Evolutionary conservation across 2,888 invertebrate species (phyloP), one percentile per base, ranked within the genome.

Genomic region (Keiferia lycopersicella): DNA sequence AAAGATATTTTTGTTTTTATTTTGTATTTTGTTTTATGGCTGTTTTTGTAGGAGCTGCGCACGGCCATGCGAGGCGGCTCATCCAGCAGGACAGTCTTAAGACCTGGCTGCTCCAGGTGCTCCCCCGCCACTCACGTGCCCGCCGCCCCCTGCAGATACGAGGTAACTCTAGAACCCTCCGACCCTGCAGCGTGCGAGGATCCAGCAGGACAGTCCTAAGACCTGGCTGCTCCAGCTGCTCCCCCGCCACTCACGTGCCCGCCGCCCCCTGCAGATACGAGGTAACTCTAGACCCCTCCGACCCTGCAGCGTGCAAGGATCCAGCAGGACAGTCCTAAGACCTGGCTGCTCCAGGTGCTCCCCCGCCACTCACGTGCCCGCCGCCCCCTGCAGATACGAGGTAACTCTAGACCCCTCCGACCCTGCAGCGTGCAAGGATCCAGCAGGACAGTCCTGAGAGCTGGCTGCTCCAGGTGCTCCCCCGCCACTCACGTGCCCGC

Each of bases 21-120:
- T n/a, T n/a, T n/a, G n/a, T n/a, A n/a, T n/a, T n/a, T n/a, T n/a
- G n/a, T n/a, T n/a, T n/a, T n/a, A n/a, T 26, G 26, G 2, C 3
- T 48, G n/a, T 41, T 39, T 20, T 65, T 94, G 0, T 95, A 98
- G 90, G 98, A 98, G 88, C 87, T 98, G 66, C 93, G 97, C 38
- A 98, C 98, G 80, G 98, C 98, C 0, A 94, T 98, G 83, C 93
- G 96, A 60, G 98, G 98, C 70, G 97, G 97, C 6, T 82, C 86
- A 0, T 96, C 97, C 1, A 93, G 95, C 68, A 95, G 97, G 66
- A 96, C 97, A 0, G 96, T 96, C 10, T 87, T 97, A 12, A 93
- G 96, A 75, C 91, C 96, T 62, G 95, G 95, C 61, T 97, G 96
- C 77, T 92, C 95, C 7, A 93, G 96, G 73, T 96, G 96, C 74